phyloP scores from a whole-genome alignment of 2,888 invertebrate genomes.

The Papilio demoleus region DNA sequence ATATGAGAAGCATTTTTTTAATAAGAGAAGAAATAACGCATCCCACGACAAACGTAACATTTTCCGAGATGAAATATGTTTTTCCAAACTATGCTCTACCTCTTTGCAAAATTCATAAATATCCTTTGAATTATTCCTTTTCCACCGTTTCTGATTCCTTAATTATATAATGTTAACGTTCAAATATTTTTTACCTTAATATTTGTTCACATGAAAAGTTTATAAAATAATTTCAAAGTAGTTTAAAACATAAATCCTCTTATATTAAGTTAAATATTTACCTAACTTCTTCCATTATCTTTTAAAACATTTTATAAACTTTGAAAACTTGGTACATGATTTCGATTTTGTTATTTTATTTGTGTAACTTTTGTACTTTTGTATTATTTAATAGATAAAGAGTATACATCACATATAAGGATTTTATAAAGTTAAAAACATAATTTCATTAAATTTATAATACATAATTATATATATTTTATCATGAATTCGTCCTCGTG shows the following conservation, averaged over 20 bases:
- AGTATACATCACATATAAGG: too few species aligned
- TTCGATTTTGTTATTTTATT: constrained; percentile 7
- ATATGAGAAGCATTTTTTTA: too few species aligned
- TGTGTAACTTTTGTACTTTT: not conserved
- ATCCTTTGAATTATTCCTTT: too few species aligned
- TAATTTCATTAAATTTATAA: not conserved
- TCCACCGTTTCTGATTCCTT: too few species aligned
- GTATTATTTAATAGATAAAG: not conserved
- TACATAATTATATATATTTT: not conserved
- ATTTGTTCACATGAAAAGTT: not conserved
- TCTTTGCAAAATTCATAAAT: too few species aligned
- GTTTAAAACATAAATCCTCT: not conserved
- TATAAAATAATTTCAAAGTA: not conserved
- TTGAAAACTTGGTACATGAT: not conserved
- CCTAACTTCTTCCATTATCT: not conserved
- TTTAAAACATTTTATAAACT: not conserved
- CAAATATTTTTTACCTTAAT: too few species aligned
- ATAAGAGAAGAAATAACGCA: too few species aligned
- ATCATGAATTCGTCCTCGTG: not conserved
- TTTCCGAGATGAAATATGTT: too few species aligned
- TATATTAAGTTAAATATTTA: constrained; percentile 1
- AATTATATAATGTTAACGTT: too few species aligned
- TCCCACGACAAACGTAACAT: too few species aligned
- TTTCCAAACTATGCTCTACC: too few species aligned
- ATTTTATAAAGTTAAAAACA: not conserved